Evolutionary conservation across 2,888 invertebrate species (phyloP).

Genomic region (Zaprionus bogoriensis): DNA sequence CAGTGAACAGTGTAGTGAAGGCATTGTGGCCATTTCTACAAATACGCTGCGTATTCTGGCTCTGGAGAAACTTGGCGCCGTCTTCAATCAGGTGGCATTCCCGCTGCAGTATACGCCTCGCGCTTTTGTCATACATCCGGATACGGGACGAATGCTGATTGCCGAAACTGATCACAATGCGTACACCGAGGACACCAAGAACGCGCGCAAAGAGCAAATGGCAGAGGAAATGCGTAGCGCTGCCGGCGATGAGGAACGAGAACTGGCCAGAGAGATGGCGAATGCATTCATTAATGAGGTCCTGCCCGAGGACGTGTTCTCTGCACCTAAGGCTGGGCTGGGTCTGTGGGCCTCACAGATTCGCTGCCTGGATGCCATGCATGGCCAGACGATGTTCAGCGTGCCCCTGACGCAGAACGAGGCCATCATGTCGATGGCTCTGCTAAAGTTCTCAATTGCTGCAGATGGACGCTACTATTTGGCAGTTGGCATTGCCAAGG

Average conservation of each 20-base stretch:
- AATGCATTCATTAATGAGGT: constrained; percentile 97
- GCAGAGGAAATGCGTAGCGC: constrained; percentile 99
- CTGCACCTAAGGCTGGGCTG: constrained; percentile 96
- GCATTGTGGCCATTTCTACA: constrained; percentile 99
- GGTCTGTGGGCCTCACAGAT: constrained; percentile 98
- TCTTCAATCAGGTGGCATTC: constrained; percentile 97
- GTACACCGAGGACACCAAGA: constrained; percentile 98
- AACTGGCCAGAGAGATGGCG: constrained; percentile 98
- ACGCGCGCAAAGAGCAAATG: constrained; percentile 95
- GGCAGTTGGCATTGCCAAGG: constrained; percentile 96
- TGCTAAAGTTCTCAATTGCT: constrained; percentile 89
- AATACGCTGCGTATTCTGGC: constrained; percentile 98
- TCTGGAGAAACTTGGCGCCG: constrained; percentile 98
- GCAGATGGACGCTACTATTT: constrained; percentile 84
- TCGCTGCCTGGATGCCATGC: constrained; percentile 92
- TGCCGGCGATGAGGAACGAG: constrained; percentile 97
- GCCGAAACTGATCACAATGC: constrained; percentile 99
- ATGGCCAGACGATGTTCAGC: constrained; percentile 89
- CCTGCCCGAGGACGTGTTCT: constrained; percentile 95
- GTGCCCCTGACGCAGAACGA: constrained; percentile 97
- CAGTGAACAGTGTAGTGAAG: constrained; percentile 98
- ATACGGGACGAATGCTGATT: constrained; percentile 94
- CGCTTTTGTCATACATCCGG: constrained; percentile 95
- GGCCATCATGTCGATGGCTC: constrained; percentile 94
- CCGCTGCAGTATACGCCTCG: constrained; percentile 98